Evolutionary conservation across 2,113 vertebrate genomes (phyloP), one percentile per base, ranked within the genome.

Genomic region (Prionailurus viverrinus): DNA sequence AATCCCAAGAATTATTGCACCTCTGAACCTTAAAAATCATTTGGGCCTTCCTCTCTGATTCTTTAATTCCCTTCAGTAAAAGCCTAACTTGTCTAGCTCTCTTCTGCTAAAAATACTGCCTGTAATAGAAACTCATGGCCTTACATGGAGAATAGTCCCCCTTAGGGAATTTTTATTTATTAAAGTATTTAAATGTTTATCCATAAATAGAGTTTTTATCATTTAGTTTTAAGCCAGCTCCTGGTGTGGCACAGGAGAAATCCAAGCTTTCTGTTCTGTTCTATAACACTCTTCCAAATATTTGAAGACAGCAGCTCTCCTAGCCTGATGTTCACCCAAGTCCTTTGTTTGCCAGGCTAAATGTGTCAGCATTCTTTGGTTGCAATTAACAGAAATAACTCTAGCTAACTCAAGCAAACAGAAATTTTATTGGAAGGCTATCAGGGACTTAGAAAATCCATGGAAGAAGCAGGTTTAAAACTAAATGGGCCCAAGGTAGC

Each of bases 321-420:
- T 41, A 2, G 45, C 68, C 61, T 36, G 80, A 18, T 23, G 29
- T 65, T 79, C 82, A 39, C 58, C 69, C 53, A 79, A 25, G 41
- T 15, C 71, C 73, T 94, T 91, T 88, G 71, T 88, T 94, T 10
- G 5, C 73, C 81, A 65, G 7, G 83, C 80, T 76, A 53, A 87
- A 39, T 21, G 45, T 51, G 81, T 95, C 96, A 71, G 69, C 27
- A 0, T 94, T 87, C 83, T 95, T 61, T 14, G 33, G 51, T 31
- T 86, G 81, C 65, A 71, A 15, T 91, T 48, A 97, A 39, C 41
- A 66, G 61, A 85, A 94, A 89, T 88, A 91, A 79, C 51, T 92
- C 69, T 14, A 87, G 96, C 91, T 79, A 89, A 94, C 81, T 88
- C 65, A 81, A 53, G 93, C 65, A 63, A 91, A 69, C 31, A 8